Evolutionary conservation across 2,113 vertebrate species (phyloP).

Genomic region (Pao palembangensis): DNA sequence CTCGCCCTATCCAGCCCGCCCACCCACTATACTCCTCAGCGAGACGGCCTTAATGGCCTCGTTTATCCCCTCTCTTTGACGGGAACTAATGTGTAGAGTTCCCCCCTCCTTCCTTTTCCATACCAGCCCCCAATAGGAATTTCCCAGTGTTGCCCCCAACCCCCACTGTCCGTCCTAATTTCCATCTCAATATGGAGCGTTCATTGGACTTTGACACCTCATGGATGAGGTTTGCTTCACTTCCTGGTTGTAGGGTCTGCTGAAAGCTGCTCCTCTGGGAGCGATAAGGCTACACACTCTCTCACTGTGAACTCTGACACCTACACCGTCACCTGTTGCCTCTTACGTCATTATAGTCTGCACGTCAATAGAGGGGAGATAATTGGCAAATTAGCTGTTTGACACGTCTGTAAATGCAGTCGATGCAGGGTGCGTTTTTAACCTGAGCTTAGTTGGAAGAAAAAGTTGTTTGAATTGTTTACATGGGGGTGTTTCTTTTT

Average conservation of each 20-base stretch:
- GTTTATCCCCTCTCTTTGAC: constrained; percentile 72
- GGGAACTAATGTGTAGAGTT: constrained; percentile 66
- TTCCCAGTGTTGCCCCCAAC: constrained; percentile 54
- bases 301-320: constrained; percentile 64
- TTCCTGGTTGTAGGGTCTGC: constrained; percentile 72
- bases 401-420: not conserved
- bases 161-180: constrained; percentile 63
- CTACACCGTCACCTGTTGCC: constrained; percentile 12
- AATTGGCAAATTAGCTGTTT: not conserved
- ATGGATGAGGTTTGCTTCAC: constrained; percentile 63
- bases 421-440: not conserved
- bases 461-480: not conserved
- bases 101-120: constrained; percentile 30
- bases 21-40: constrained; percentile 66
- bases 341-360: not conserved
- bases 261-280: constrained; percentile 57
- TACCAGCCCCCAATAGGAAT: constrained; percentile 65
- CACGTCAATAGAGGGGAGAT: no score
- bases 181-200: constrained; percentile 71
- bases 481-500: not conserved
- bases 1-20: constrained; percentile 59
- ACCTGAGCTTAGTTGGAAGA: no score
- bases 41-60: constrained; percentile 71
- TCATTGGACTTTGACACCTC: constrained; percentile 74
- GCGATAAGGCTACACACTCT: constrained; percentile 49